These are phyloP conservation scores for Troides oblongomaculatus DNA, from an alignment of 2,888 invertebrate species.

Conservation along the genomic window DNA sequence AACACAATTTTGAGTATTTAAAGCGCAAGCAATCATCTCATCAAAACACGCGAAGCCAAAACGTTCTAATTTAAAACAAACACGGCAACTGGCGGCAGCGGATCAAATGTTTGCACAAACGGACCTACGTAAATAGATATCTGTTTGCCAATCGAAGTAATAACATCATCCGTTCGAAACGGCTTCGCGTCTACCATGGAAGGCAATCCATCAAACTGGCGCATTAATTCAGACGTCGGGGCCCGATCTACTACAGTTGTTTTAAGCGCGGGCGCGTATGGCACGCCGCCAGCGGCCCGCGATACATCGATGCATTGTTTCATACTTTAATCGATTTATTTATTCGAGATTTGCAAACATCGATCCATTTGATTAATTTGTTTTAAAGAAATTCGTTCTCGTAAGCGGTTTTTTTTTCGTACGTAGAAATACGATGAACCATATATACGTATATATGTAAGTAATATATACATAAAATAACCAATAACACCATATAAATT, in stretches of 20 bases:
- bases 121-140: conserved; percentile 29
- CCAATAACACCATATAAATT: no score
- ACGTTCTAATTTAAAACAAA: conserved; percentile 27
- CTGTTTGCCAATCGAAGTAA: conserved; percentile 32
- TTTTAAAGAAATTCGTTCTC: no score
- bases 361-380: no score
- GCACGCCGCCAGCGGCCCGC: conserved; percentile 36
- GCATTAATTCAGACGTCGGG: conserved; percentile 48
- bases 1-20: neutral
- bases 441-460: no score
- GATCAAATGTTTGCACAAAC: conserved; percentile 27
- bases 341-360: conserved; percentile 14
- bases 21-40: conserved; percentile 21
- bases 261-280: conserved; percentile 40
- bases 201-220: conserved; percentile 44
- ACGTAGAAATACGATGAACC: no score
- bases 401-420: no score
- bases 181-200: conserved; percentile 37
- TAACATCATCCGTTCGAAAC: conserved; percentile 35
- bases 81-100: conserved; percentile 15
- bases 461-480: no score
- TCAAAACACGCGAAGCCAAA: conserved; percentile 27
- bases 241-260: conserved; percentile 40
- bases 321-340: conserved; percentile 45
- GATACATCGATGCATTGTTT: conserved; percentile 37